These are phyloP conservation scores for Frankliniella intonsa DNA, from an alignment of 2,888 invertebrate genomes.

Conservation along the genomic window DNA sequence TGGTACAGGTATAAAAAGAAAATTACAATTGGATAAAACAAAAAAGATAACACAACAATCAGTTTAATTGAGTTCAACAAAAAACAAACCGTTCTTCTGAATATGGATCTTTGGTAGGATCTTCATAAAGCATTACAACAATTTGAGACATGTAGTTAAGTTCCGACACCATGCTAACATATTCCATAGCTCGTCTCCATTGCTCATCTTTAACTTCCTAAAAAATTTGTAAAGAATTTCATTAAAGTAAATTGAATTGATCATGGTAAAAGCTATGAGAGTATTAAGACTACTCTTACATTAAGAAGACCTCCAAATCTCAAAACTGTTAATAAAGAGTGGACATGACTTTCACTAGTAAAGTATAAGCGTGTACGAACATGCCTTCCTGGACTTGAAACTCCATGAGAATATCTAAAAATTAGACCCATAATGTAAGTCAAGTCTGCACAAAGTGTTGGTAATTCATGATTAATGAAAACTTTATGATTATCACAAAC, in stretches of 20 bases:
- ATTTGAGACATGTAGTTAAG: conserved; percentile 99
- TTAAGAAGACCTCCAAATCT: conserved; percentile 86
- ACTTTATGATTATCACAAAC: conserved; percentile 44
- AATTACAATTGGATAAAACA: conserved; percentile 8
- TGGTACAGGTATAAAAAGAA: not conserved
- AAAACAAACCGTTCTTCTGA: conserved; percentile 63
- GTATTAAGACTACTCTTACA: conserved; percentile 51
- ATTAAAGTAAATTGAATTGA: not conserved
- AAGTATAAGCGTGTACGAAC: conserved; percentile 98
- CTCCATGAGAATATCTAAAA: conserved; percentile 88
- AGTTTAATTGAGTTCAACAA: not conserved
- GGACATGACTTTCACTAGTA: conserved; percentile 98
- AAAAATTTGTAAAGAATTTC: not conserved
- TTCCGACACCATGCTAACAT: conserved; percentile 95
- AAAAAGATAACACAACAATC: conserved; percentile 15
- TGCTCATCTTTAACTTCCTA: conserved; percentile 85
- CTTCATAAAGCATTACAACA: conserved; percentile 97
- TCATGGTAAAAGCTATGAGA: conserved; percentile 29
- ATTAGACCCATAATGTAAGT: conserved; percentile 20
- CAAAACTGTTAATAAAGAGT: conserved; percentile 92
- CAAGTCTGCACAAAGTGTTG: not conserved
- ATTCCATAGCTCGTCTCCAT: conserved; percentile 98
- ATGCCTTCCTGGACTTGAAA: conserved; percentile 95
- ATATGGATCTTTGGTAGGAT: conserved; percentile 89
- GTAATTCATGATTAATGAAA: not conserved